These are phyloP conservation scores for Vidua chalybeata DNA, from an alignment of 2,113 vertebrate genomes.

Conservation along the genomic window DNA sequence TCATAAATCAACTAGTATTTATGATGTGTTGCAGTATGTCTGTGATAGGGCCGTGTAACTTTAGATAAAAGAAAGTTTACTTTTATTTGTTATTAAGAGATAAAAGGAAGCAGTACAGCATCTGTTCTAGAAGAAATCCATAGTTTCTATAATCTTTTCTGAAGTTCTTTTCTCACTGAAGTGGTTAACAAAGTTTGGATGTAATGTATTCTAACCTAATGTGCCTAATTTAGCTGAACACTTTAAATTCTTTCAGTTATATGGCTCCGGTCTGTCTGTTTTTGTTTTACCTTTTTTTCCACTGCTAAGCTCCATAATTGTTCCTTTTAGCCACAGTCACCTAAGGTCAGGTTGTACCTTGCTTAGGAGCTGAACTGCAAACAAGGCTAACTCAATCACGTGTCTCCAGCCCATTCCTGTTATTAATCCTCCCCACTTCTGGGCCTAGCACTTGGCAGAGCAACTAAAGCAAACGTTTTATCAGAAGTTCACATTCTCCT, in stretches of 20 bases:
- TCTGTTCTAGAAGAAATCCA: neutral
- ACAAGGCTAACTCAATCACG: slow-evolving; percentile 35
- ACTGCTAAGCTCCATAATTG: slow-evolving; percentile 40
- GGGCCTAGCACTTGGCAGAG: slow-evolving; percentile 38
- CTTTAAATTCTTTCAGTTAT: slow-evolving; percentile 50
- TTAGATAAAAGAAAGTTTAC: neutral
- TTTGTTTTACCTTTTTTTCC: slow-evolving; percentile 29
- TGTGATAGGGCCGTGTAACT: neutral
- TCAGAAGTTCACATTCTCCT: slow-evolving; percentile 30
- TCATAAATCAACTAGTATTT: neutral
- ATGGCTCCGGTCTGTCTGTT: slow-evolving; percentile 49
- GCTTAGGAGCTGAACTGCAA: slow-evolving; percentile 48
- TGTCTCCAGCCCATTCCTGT: slow-evolving; percentile 42
- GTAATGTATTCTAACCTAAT: neutral
- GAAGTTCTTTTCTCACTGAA: neutral
- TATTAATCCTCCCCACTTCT: slow-evolving; percentile 57
- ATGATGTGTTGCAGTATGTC: neutral
- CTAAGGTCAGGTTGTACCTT: slow-evolving; percentile 72
- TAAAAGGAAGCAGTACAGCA: neutral
- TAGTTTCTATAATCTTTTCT: neutral
- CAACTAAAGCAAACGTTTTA: slow-evolving; percentile 20
- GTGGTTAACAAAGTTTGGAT: neutral
- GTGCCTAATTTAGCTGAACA: slow-evolving; percentile 35
- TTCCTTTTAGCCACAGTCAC: slow-evolving; percentile 65
- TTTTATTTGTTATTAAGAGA: neutral